These are phyloP conservation scores for Drosophila rufa DNA, from an alignment of 1,140 invertebrate species.

Conservation along the genomic window DNA sequence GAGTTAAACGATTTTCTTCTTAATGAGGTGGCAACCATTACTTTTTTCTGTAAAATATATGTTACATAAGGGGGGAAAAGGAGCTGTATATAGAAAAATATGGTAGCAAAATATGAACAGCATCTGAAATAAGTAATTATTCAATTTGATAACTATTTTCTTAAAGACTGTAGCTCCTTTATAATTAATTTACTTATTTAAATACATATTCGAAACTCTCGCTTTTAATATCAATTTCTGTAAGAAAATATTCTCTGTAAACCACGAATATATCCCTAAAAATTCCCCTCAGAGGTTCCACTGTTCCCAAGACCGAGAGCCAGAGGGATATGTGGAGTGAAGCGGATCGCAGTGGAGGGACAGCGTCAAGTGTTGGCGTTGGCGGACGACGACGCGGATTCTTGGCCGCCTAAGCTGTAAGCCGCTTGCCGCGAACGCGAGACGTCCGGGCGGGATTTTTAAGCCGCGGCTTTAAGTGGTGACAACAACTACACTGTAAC, in stretches of 20 bases:
- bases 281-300: not conserved
- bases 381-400: constrained; percentile 62
- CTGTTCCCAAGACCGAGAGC: not conserved
- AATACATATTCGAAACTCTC: no score
- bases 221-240: not conserved
- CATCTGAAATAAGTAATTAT: no score
- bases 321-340: not conserved
- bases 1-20: no score
- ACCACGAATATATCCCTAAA: not conserved
- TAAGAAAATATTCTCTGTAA: not conserved
- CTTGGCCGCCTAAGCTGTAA: constrained; percentile 61
- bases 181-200: no score
- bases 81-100: no score
- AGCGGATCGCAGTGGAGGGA: not conserved
- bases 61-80: no score
- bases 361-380: constrained; percentile 65
- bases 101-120: no score
- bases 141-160: no score
- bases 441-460: constrained; percentile 49
- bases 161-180: no score
- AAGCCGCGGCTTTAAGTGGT: constrained; percentile 79
- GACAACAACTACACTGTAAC: constrained; percentile 59
- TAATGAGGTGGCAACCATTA: no score
- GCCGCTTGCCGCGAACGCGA: constrained; percentile 34
- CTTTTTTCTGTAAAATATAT: no score